A percentile compares a stretch with the other conserved stretches of the same genome.
Conservation (phyloP, 2,113 vertebrate species). For the Istiophorus platypterus region DNA sequence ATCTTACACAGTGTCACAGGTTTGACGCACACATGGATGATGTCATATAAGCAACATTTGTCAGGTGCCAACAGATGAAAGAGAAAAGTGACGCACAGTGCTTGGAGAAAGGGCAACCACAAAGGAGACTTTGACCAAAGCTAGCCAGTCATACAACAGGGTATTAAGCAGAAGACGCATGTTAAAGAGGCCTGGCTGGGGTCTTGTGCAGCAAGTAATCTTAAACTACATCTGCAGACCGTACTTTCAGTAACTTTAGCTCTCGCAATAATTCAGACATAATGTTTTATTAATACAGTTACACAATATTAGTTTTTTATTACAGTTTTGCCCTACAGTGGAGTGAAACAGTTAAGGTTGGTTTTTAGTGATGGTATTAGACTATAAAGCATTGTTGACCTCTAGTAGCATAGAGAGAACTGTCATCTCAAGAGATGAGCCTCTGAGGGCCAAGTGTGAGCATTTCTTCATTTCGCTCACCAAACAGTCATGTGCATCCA, state of each 20-base stretch:
- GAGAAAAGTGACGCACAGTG: conserved; percentile 31
- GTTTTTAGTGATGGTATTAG: neutral
- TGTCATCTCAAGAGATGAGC: neutral
- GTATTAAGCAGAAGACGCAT: neutral
- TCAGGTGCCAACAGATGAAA: conserved; percentile 49
- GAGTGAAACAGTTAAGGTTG: neutral
- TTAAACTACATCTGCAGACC: conserved; percentile 4
- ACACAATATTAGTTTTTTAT: conserved; percentile 2
- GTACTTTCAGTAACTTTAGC: neutral
- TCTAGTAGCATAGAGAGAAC: neutral
- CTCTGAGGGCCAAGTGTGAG: neutral
- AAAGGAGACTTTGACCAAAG: conserved; percentile 39
- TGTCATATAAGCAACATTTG: conserved; percentile 69
- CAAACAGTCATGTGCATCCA: neutral
- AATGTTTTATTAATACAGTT: conserved; percentile 10
- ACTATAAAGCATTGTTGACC: conserved; percentile 17
- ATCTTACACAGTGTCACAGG: conserved; percentile 58
- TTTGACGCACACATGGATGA: conserved; percentile 72
- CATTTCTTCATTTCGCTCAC: conserved; percentile 10
- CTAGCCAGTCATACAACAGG: neutral
- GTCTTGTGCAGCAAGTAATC: neutral
- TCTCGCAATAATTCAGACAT: neutral
- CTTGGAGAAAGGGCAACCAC: conserved; percentile 33
- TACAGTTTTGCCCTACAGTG: neutral
- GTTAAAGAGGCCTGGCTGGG: neutral